phyloP scores from a whole-genome alignment of 2,113 vertebrate species.

The Sinocyclocheilus anshuiensis region DNA sequence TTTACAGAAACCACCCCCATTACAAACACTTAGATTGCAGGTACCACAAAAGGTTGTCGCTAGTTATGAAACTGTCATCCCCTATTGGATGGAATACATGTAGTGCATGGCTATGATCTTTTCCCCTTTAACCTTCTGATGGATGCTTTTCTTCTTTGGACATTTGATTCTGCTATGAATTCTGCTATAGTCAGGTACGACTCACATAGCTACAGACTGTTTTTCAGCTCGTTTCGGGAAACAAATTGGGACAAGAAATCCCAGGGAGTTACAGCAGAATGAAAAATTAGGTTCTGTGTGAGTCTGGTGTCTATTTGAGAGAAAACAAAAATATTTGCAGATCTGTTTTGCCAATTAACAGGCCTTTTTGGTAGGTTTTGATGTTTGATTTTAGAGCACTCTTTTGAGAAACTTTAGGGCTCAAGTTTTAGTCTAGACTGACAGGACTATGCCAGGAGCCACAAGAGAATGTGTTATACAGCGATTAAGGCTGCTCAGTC shows the following conservation, averaged over 20 bases:
- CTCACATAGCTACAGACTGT: conserved; percentile 12
- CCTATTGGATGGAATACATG: conserved; percentile 26
- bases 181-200: conserved; percentile 22
- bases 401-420: background rate
- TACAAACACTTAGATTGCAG: conserved; percentile 34
- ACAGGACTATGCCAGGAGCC: too few relatives aligned
- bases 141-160: conserved; percentile 1
- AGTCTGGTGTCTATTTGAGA: background rate
- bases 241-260: conserved; percentile 17
- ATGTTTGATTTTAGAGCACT: background rate
- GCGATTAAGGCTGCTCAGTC: background rate
- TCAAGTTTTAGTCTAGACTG: background rate
- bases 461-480: too few relatives aligned
- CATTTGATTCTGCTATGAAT: background rate
- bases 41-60: background rate
- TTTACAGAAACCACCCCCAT: conserved; percentile 30
- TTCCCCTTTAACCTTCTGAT: background rate
- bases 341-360: background rate
- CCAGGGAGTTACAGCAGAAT: conserved; percentile 1
- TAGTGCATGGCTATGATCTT: conserved; percentile 2
- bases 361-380: background rate
- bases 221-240: conserved; percentile 16
- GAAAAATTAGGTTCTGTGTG: conserved; percentile 24
- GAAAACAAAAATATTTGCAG: background rate
- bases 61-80: conserved; percentile 40